Conservation (phyloP, 2,888 invertebrate species). For the Sipunculus nudus region DNA sequence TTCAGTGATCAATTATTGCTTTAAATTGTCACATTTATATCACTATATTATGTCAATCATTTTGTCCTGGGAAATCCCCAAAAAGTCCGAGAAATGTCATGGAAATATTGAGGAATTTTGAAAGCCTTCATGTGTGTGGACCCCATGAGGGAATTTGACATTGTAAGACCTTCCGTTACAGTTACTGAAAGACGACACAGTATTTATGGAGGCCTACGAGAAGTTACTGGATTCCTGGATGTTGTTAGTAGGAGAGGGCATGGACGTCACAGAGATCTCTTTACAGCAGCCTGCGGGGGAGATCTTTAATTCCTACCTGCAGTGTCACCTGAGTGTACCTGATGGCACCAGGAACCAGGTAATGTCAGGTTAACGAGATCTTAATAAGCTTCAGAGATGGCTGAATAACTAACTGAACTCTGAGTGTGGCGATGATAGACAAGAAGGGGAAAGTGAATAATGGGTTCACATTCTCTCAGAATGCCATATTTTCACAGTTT, state of each 20-base stretch:
- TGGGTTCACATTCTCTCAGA: no score
- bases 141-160: constrained; percentile 5
- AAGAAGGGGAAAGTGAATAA: no score
- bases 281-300: constrained; percentile 55
- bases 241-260: constrained; percentile 71
- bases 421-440: neutral
- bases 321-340: constrained; percentile 83
- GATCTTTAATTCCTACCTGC: constrained; percentile 83
- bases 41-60: no score
- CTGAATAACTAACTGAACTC: neutral
- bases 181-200: constrained; percentile 66
- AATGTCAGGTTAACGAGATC: constrained; percentile 55
- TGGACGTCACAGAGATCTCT: constrained; percentile 60
- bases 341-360: constrained; percentile 76
- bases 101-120: no score
- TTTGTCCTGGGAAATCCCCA: no score
- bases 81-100: no score
- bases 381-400: constrained; percentile 2
- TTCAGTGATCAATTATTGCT: no score
- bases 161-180: constrained; percentile 15
- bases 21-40: no score
- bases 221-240: constrained; percentile 77
- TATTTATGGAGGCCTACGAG: constrained; percentile 77
- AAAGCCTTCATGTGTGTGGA: no score
- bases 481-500: no score